These are phyloP conservation scores for Macrosiphum euphorbiae DNA, from an alignment of 2,888 invertebrate species.

Conservation along the genomic window DNA sequence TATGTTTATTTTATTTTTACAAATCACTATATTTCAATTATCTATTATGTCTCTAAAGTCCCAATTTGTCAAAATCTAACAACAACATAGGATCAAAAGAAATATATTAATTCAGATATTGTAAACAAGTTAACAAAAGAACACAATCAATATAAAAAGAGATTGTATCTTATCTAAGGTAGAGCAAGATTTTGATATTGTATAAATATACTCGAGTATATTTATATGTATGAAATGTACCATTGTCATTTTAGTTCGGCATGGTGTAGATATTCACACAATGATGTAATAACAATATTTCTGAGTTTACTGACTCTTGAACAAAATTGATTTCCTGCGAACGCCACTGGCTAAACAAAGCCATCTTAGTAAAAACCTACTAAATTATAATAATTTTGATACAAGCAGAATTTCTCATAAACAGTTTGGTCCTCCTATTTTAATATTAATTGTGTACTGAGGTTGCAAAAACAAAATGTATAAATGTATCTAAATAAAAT, in stretches of 20 bases:
- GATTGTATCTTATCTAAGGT: slow-evolving; percentile 51
- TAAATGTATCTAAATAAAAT: slow-evolving; percentile 63
- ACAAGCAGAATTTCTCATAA: slow-evolving; percentile 64
- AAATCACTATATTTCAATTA: slow-evolving; percentile 58
- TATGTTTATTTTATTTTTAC: slow-evolving; percentile 49
- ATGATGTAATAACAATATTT: slow-evolving; percentile 54
- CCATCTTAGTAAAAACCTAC: slow-evolving; percentile 63
- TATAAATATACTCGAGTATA: slow-evolving; percentile 54
- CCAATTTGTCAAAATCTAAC: slow-evolving; percentile 55
- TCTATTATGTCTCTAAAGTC: slow-evolving; percentile 55
- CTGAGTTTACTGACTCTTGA: slow-evolving; percentile 55
- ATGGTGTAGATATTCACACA: slow-evolving; percentile 48
- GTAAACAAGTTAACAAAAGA: slow-evolving; percentile 58
- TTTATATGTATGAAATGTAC: slow-evolving; percentile 22
- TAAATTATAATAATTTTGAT: slow-evolving; percentile 60
- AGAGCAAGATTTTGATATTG: slow-evolving; percentile 50
- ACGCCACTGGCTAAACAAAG: slow-evolving; percentile 63
- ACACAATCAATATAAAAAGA: slow-evolving; percentile 52
- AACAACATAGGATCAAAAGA: slow-evolving; percentile 39
- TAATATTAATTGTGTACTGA: slow-evolving; percentile 64
- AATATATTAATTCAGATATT: slow-evolving; percentile 58
- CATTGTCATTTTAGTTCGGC: slow-evolving; percentile 41
- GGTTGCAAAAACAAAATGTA: slow-evolving; percentile 61
- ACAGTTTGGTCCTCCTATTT: slow-evolving; percentile 65
- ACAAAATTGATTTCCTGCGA: slow-evolving; percentile 49